Base-by-base conservation (phyloP, 1,140 invertebrate species). In the Adoxophyes honmai region DNA sequence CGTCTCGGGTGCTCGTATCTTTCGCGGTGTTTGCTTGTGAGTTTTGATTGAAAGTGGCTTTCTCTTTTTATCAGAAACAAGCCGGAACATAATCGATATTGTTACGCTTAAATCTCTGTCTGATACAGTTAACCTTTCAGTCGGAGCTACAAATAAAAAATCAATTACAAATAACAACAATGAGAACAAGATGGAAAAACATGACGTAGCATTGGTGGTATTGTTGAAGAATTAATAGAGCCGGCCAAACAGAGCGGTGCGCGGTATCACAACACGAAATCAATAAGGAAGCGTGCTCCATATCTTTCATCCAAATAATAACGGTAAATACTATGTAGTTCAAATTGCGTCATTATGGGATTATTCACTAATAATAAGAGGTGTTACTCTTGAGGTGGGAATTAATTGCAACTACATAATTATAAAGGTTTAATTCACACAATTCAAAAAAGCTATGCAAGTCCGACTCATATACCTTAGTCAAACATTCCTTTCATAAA, bases 201-300 rank as follows among this genome's bases (percentile, higher is more conserved):
- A 68, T 65, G 70, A 36, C 60, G 57, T 48, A 38, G 56, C 48
- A 61, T 61, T 44, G 59, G 68, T 58, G 55, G 59, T 34, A 75
- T 82, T 85, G 73, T 83, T 70, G 59, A 71, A 60, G 72, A 77
- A 78, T 78, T 81, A 81, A 81, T 75, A 76, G 71, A 53, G 16
- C 0, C 67, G 73, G 68, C 68, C 66, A 60, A 74, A 81, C 66
- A 67, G 74, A 68, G 74, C 72, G 68, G 75, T 86, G 74, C 70
- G 74, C 72, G 68, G 75, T 86, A 83, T 78, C 73, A 77, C 73
- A 82, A 85, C 73, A 78, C 75, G 64, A 68, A 82, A 81, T 83
- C 75, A 78, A 81, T 76, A 81, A 73, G 71, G 68, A 72, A 78
- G 65, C 74, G 68, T 74, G 59, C 68, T 48, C 6, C 68, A 63